These are phyloP conservation scores for Xiphophorus birchmanni DNA, from an alignment of 2,797 vertebrate species.

Conservation along the genomic window DNA sequence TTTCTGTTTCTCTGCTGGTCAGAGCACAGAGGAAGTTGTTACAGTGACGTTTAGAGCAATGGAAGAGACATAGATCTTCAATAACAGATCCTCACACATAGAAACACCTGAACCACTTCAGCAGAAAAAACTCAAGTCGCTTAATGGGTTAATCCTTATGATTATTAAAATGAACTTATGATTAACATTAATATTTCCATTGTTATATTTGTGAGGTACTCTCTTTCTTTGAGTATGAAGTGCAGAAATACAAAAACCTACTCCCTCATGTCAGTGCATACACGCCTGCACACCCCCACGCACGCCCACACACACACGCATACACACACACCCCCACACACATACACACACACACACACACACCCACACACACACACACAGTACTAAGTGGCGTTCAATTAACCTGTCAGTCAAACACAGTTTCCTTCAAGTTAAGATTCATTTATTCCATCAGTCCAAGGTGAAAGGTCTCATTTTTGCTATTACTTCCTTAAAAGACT, in stretches of 20 bases:
- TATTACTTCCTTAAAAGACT: conserved; percentile 59
- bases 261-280: background rate
- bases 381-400: conserved; percentile 32
- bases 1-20: background rate
- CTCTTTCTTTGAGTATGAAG: background rate
- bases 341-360: background rate
- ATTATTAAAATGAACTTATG: background rate
- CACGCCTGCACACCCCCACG: background rate
- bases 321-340: background rate
- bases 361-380: background rate
- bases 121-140: background rate
- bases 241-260: background rate
- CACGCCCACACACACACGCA: background rate
- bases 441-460: conserved; percentile 50
- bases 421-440: conserved; percentile 35
- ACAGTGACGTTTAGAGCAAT: too few relatives aligned
- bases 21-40: too few relatives aligned
- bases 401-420: conserved; percentile 52
- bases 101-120: background rate
- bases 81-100: too few relatives aligned
- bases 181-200: background rate
- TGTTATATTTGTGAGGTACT: background rate
- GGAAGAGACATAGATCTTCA: too few relatives aligned
- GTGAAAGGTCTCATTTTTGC: conserved; percentile 69
- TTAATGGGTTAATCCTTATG: background rate